These are phyloP conservation scores for Neoscelio sp. DNA, from an alignment of 2,888 invertebrate species.

Conservation along the genomic window DNA sequence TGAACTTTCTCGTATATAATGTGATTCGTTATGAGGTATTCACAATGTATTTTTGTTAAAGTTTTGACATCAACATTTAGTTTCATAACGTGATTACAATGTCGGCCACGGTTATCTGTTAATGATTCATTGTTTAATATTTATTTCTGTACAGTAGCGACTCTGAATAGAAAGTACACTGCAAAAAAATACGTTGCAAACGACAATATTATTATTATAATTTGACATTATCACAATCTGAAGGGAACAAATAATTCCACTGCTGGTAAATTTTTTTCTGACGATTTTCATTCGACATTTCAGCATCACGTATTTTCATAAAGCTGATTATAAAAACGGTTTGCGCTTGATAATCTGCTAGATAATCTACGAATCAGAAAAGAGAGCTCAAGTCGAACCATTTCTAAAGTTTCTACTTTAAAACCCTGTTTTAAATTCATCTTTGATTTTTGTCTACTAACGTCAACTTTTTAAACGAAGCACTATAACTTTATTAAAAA, in stretches of 20 bases:
- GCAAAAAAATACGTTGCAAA: background rate
- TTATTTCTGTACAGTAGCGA: background rate
- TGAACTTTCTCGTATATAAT: slow-evolving; percentile 13
- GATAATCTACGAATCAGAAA: too few relatives aligned
- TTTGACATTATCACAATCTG: background rate
- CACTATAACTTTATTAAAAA: too few relatives aligned
- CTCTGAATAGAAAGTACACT: background rate
- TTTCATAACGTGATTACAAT: slow-evolving; percentile 5
- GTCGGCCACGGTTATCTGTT: slow-evolving; percentile 15
- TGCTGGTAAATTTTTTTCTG: background rate
- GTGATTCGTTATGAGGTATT: slow-evolving; percentile 36
- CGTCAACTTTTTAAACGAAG: too few relatives aligned
- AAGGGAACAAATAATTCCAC: too few relatives aligned
- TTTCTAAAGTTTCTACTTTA: too few relatives aligned
- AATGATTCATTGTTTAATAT: slow-evolving; percentile 6
- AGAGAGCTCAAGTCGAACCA: too few relatives aligned
- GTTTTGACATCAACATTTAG: slow-evolving; percentile 40
- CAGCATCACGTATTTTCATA: background rate
- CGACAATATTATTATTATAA: too few relatives aligned
- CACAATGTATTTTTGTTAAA: slow-evolving; percentile 27
- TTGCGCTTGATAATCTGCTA: slow-evolving; percentile 17
- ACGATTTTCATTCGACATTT: slow-evolving; percentile 9
- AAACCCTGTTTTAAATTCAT: too few relatives aligned
- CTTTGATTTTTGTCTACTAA: too few relatives aligned
- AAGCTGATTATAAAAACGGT: slow-evolving; percentile 1